Evolutionary conservation across 2,113 vertebrate genomes (phyloP).

Genomic region (Cochlearius cochlearius): DNA sequence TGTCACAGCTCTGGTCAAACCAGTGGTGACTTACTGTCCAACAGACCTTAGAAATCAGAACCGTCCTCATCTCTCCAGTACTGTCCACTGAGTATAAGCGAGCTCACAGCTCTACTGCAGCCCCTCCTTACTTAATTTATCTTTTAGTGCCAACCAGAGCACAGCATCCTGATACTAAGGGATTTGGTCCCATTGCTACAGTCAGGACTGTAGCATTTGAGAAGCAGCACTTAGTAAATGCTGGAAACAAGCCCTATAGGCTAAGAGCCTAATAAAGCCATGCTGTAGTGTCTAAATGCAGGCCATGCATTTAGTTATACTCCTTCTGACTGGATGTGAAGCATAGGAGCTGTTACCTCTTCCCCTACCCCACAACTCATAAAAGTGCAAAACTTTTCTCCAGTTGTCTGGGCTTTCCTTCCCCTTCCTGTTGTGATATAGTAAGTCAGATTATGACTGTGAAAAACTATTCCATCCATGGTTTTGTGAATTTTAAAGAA

Average conservation of each 20-base stretch:
- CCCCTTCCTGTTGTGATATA: constrained; percentile 32
- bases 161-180: not conserved
- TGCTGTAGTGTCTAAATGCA: not conserved
- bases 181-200: not conserved
- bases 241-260: not conserved
- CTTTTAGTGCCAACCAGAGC: not conserved
- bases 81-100: not conserved
- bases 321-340: not conserved
- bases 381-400: constrained; percentile 42
- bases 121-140: not conserved
- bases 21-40: not conserved
- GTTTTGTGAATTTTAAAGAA: not conserved
- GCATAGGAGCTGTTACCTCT: not conserved
- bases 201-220: not conserved
- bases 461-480: constrained; percentile 61
- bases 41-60: not conserved
- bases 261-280: not conserved
- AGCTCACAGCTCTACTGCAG: not conserved
- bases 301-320: not conserved
- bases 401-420: not conserved
- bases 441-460: not conserved
- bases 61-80: not conserved
- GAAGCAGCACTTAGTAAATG: constrained; percentile 21
- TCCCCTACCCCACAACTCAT: not conserved
- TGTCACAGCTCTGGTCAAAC: constrained; percentile 8